Evolutionary conservation across 1,140 invertebrate species (phyloP).

Genomic region (Brachionus paranguensis): DNA sequence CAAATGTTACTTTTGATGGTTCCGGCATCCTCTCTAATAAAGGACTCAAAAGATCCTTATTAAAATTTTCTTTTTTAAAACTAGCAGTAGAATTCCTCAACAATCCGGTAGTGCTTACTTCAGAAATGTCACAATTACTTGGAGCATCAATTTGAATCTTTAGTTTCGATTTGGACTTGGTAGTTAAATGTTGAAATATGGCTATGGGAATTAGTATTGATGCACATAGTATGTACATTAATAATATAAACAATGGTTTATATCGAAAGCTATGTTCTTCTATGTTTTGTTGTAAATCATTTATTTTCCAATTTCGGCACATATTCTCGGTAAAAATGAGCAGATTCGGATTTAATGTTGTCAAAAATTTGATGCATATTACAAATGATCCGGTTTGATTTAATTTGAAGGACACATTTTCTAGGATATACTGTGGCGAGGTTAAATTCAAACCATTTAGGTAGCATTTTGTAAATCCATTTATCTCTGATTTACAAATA

Average conservation of each 20-base stretch:
- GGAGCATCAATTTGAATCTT: neutral
- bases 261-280: neutral
- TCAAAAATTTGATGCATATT: neutral
- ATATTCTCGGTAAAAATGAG: neutral
- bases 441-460: neutral
- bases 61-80: neutral
- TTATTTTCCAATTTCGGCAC: neutral
- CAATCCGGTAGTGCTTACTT: neutral
- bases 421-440: neutral
- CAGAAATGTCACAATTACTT: neutral
- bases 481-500: neutral
- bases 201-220: neutral
- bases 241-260: slow-evolving; percentile 8
- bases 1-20: neutral
- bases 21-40: neutral
- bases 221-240: slow-evolving; percentile 23
- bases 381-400: neutral
- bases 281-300: neutral
- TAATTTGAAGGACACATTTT: neutral
- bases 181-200: neutral
- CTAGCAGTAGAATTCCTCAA: neutral
- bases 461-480: neutral
- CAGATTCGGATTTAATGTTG: neutral
- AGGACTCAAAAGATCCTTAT: slow-evolving; percentile 15
- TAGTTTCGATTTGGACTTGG: neutral